Percentiles rank a stretch among this genome's conserved stretches.
Evolutionary conservation across 2,113 vertebrate species (phyloP).

Genomic region (Dendropsophus ebraccatus): DNA sequence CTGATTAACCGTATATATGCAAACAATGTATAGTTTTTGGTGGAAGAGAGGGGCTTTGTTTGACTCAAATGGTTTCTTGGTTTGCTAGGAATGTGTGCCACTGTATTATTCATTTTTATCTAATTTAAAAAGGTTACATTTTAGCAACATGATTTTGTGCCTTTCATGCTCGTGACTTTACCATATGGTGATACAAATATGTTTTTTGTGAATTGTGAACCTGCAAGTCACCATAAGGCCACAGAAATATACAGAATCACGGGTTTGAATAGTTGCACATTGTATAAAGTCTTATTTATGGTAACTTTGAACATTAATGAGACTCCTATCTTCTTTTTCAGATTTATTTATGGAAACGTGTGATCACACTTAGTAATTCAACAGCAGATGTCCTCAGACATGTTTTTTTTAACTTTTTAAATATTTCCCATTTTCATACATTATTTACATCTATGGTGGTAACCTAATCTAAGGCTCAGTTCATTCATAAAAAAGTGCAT

Average conservation of each 20-base stretch:
- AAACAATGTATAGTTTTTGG: too few species aligned
- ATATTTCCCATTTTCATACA: constrained; percentile 1
- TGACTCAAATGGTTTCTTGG: too few species aligned
- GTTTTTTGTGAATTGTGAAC: too few species aligned
- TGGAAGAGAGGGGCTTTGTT: too few species aligned
- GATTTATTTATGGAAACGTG: constrained; percentile 17
- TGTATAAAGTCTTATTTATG: neutral
- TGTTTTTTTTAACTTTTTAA: neutral
- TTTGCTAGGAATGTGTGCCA: too few species aligned
- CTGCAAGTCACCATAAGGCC: neutral
- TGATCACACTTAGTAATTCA: constrained; percentile 19
- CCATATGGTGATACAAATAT: too few species aligned
- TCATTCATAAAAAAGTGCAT: neutral
- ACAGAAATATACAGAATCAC: neutral
- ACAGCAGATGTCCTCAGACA: constrained; percentile 26
- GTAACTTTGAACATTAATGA: neutral
- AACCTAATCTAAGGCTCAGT: neutral
- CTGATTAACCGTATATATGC: too few species aligned
- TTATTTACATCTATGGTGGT: neutral
- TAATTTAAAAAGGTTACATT: too few species aligned
- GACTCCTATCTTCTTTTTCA: neutral
- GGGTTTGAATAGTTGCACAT: too few species aligned
- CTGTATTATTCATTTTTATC: too few species aligned
- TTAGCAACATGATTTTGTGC: too few species aligned
- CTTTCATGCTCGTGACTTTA: too few species aligned